Evolutionary conservation across 2,113 vertebrate genomes (phyloP).

Genomic region (Scolopax mira): DNA sequence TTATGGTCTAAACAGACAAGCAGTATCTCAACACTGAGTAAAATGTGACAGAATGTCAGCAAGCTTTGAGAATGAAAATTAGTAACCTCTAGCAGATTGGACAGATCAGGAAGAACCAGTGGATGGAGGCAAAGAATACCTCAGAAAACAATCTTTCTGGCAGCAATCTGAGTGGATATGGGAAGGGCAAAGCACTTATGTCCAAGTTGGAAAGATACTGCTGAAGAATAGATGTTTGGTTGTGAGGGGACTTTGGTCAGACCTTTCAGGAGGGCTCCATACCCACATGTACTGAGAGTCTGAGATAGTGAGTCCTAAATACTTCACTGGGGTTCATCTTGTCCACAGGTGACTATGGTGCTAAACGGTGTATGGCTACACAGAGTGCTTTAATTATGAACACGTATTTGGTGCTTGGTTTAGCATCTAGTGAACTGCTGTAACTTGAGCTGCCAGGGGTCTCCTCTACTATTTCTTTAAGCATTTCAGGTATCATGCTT

Average conservation of each 20-base stretch:
- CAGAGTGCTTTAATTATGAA: not conserved
- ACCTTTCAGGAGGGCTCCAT: not conserved
- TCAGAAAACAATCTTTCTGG: not conserved
- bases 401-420: not conserved
- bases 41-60: not conserved
- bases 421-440: not conserved
- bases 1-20: not conserved
- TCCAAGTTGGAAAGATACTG: not conserved
- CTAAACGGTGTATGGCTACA: not conserved
- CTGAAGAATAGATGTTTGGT: not conserved
- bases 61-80: not conserved
- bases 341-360: rapidly evolving
- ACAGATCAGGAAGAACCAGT: not conserved
- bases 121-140: not conserved
- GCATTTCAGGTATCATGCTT: not conserved
- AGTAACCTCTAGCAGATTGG: not conserved
- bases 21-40: not conserved
- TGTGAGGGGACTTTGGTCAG: not conserved
- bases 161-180: not conserved
- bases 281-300: not conserved
- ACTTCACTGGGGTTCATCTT: not conserved
- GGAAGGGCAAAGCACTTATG: not conserved
- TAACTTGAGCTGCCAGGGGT: not conserved
- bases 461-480: not conserved
- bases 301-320: not conserved